These are phyloP conservation scores for Hypomesus transpacificus DNA, from an alignment of 2,113 vertebrate species.

Conservation along the genomic window DNA sequence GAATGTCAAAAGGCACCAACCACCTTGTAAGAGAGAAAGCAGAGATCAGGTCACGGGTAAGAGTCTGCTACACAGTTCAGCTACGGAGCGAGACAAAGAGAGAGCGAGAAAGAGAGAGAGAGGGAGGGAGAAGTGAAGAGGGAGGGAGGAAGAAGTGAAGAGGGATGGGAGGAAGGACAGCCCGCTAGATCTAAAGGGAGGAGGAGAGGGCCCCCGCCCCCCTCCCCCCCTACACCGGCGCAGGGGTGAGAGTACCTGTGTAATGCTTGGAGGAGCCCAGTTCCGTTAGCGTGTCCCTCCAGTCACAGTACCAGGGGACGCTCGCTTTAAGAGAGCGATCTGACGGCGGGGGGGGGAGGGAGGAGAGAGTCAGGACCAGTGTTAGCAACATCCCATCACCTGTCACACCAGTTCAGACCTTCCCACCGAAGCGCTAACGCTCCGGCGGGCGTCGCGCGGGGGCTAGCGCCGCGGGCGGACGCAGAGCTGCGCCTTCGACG, in stretches of 20 bases:
- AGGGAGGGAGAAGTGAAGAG: no score
- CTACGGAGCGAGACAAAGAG: background rate
- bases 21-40: constrained; percentile 9
- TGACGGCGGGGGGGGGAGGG: constrained; percentile 70
- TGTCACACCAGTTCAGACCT: background rate
- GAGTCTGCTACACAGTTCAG: constrained; percentile 6
- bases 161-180: constrained; percentile 40
- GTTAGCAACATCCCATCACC: constrained; percentile 42
- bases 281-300: constrained; percentile 86
- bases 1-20: constrained; percentile 14
- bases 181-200: background rate
- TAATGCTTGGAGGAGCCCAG: constrained; percentile 82
- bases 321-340: constrained; percentile 90
- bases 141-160: background rate
- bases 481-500: no score
- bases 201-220: no score
- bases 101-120: background rate
- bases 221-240: background rate
- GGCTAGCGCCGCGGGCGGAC: no score
- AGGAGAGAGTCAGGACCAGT: constrained; percentile 34
- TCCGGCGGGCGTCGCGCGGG: no score
- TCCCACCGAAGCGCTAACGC: background rate
- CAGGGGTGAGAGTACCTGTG: constrained; percentile 77
- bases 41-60: constrained; percentile 1
- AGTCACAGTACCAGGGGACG: constrained; percentile 89